A percentile compares a stretch with the other conserved stretches of the same genome.
Conservation (phyloP, 1,140 invertebrate genomes). For the Drosophila ercepeae region DNA sequence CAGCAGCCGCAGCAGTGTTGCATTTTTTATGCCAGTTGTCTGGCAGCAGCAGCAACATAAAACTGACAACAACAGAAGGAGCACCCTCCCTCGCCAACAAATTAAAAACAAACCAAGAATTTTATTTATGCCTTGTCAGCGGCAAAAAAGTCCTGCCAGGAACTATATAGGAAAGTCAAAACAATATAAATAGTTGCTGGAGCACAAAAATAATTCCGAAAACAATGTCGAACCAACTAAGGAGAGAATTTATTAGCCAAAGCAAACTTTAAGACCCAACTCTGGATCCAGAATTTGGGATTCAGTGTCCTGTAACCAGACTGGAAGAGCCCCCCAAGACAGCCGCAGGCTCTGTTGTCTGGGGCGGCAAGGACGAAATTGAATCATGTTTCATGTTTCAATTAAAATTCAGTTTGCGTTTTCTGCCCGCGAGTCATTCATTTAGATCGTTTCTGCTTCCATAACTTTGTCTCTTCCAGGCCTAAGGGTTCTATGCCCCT, state of each 20-base stretch:
- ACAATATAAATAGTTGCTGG: constrained; percentile 47
- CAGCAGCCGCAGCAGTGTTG: constrained; percentile 42
- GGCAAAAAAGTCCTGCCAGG: constrained; percentile 19
- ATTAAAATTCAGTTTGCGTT: constrained; percentile 58
- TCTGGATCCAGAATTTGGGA: background rate
- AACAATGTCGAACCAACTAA: constrained; percentile 10
- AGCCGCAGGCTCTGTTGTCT: constrained; percentile 16
- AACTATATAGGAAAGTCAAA: constrained; percentile 31
- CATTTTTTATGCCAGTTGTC: constrained; percentile 66
- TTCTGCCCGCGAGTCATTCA: constrained; percentile 39
- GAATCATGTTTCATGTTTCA: constrained; percentile 53
- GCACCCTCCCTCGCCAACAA: constrained; percentile 4
- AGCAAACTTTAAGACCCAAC: constrained; percentile 28
- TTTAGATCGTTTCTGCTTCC: constrained; percentile 51
- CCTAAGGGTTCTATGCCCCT: background rate
- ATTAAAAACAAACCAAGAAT: constrained; percentile 44
- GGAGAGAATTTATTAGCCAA: constrained; percentile 43
- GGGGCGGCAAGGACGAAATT: constrained; percentile 24
- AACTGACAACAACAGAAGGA: constrained; percentile 73
- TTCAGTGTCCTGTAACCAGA: background rate
- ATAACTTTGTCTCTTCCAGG: constrained; percentile 15
- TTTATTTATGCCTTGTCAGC: constrained; percentile 47
- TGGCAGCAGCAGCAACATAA: constrained; percentile 70
- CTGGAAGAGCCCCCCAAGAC: background rate
- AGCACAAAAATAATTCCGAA: constrained; percentile 34